Base-by-base conservation (phyloP, 2,797 vertebrate genomes). In the Psittacula echo region DNA sequence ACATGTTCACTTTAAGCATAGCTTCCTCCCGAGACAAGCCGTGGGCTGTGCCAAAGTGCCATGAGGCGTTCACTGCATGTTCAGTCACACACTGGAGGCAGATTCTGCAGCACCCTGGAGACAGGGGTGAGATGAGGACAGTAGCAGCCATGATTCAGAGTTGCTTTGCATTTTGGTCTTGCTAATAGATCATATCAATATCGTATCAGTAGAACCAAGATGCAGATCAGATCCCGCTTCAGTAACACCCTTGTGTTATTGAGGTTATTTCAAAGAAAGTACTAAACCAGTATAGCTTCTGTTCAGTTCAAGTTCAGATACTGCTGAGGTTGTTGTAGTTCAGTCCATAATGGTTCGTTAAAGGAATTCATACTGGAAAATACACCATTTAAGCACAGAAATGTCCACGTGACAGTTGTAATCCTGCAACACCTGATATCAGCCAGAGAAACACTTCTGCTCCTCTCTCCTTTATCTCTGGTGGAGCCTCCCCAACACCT, bases 81-180 rank as follows among this genome's bases (percentile, higher is more conserved):
- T 95, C 90, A 78, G 45, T 72, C 32, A 11, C 62, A 67, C 73
- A 39, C 80, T 7, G 8, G 56, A 93, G 93, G 92, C 86, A 93
- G 74, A 92, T 78, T 92, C 72, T 76, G 68, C 81, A 71, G 90
- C 79, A 34, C 76, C 73, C 88, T 91, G 73, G 90, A 93, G 94
- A 79, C 77, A 80, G n/a, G 90, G 92, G 78, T 95, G 87, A 96
- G 54, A 24, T 67, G 48, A 93, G 96, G 96, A 95, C 92, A 92
- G 62, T 8, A 34, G 67, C 47, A 47, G 78, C 64, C 60, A 5
- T 73, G 71, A 91, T 91, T 94, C 82, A 90, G 83, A 89, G 47
- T 47, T 94, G 78, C 60, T 84, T 85, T 93, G 83, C 66, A 66
- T 92, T 90, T 85, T 41, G 29, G 37, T 62, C 45, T 81, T 78